phyloP scores from a whole-genome alignment of 2,888 invertebrate species.

The Atrina japonica region DNA sequence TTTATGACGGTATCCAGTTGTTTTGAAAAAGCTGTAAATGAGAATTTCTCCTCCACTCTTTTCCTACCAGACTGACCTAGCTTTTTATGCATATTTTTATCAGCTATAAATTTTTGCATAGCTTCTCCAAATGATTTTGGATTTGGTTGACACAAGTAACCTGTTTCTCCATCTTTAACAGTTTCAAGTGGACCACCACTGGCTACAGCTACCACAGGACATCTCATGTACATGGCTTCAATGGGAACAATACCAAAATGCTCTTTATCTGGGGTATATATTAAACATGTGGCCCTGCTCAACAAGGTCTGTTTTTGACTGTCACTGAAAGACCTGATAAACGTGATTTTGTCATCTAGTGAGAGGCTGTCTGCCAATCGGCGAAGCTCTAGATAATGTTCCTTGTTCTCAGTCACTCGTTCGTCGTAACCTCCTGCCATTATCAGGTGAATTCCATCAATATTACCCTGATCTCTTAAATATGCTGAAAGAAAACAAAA shows the following conservation, averaged over 20 bases:
- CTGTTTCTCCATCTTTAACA: slow-evolving; percentile 82
- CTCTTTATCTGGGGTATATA: slow-evolving; percentile 98
- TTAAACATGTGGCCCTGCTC: slow-evolving; percentile 87
- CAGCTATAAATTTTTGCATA: slow-evolving; percentile 87
- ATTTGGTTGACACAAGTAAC: slow-evolving; percentile 82
- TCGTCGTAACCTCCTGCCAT: slow-evolving; percentile 98
- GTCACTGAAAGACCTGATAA: slow-evolving; percentile 94
- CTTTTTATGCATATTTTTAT: slow-evolving; percentile 84
- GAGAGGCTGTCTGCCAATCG: slow-evolving; percentile 84
- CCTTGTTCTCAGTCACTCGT: slow-evolving; percentile 92
- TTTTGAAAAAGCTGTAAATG: slow-evolving; percentile 88
- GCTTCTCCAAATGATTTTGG: slow-evolving; percentile 88
- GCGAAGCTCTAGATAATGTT: slow-evolving; percentile 89
- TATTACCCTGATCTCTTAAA: slow-evolving; percentile 50
- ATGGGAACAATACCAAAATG: slow-evolving; percentile 99
- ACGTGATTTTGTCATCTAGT: slow-evolving; percentile 86
- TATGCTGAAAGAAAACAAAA: slow-evolving; percentile 54
- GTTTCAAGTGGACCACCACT: slow-evolving; percentile 98
- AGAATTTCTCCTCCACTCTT: slow-evolving; percentile 90
- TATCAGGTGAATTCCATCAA: slow-evolving; percentile 87
- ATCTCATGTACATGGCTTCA: slow-evolving; percentile 97
- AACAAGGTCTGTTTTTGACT: slow-evolving; percentile 90
- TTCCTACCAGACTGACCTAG: slow-evolving; percentile 89
- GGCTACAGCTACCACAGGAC: slow-evolving; percentile 96
- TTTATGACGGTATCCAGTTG: slow-evolving; percentile 67